These are phyloP conservation scores for Drosophila prostipennis DNA, from an alignment of 2,888 invertebrate genomes.

Conservation along the genomic window DNA sequence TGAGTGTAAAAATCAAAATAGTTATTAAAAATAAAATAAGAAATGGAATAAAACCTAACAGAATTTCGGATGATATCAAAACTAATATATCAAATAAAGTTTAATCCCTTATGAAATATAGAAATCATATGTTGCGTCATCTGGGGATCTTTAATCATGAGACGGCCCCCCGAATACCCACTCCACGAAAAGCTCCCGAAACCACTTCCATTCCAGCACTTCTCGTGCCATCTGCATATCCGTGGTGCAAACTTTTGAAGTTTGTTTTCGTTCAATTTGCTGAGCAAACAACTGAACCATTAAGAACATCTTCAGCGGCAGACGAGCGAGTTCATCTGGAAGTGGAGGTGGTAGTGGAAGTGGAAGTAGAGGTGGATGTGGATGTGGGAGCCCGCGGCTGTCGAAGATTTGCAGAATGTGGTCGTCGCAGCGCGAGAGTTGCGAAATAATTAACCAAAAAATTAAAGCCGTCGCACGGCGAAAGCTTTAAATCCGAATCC, in stretches of 20 bases:
- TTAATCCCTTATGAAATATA: no score
- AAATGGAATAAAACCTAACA: no score
- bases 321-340: conserved; percentile 29
- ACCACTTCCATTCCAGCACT: conserved; percentile 7
- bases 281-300: conserved; percentile 71
- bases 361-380: conserved; percentile 1
- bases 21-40: no score
- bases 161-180: neutral
- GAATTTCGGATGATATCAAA: no score
- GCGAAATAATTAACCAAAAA: conserved; percentile 33
- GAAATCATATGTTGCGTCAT: neutral
- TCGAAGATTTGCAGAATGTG: conserved; percentile 1
- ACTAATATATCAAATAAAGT: no score
- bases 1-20: no score
- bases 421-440: neutral
- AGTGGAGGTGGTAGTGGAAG: conserved; percentile 1
- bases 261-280: conserved; percentile 77
- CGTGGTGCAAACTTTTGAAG: conserved; percentile 67
- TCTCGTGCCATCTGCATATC: conserved; percentile 30
- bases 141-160: neutral
- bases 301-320: conserved; percentile 52
- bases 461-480: neutral
- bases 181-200: neutral
- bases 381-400: conserved; percentile 8
- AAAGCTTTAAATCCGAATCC: neutral